These are phyloP conservation scores for Cecidostiba fungosa DNA, from an alignment of 2,888 invertebrate species.

Conservation along the genomic window DNA sequence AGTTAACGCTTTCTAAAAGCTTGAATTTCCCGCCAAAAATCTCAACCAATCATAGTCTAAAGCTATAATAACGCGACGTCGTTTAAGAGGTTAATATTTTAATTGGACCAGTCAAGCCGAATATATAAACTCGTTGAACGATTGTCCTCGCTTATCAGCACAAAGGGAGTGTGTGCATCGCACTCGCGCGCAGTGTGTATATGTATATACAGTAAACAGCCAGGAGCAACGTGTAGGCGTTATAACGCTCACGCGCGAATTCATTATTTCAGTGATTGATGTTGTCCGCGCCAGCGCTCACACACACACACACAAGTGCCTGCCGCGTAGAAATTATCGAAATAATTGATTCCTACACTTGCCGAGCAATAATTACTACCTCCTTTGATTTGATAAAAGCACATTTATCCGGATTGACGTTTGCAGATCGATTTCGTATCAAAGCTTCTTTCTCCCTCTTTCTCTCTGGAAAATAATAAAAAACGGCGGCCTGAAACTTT, in stretches of 20 bases:
- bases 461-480: neutral
- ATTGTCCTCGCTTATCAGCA: neutral
- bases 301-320: neutral
- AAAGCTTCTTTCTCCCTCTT: neutral
- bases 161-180: neutral
- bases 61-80: too few relatives aligned
- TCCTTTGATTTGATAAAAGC: neutral
- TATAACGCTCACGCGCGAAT: conserved; percentile 11
- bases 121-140: neutral
- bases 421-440: neutral
- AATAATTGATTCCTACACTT: conserved; percentile 2
- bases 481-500: neutral
- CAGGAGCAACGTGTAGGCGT: conserved; percentile 47
- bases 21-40: neutral
- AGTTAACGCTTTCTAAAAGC: neutral
- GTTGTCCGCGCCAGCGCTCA: neutral
- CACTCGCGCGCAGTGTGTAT: neutral
- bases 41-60: too few relatives aligned
- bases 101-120: neutral
- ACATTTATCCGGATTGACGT: conserved; percentile 12
- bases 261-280: conserved; percentile 21
- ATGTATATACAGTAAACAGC: neutral
- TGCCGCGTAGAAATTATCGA: neutral
- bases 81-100: neutral
- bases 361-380: neutral